These are phyloP conservation scores for Myrmecobius fasciatus DNA, from an alignment of 2,113 vertebrate species.

Conservation along the genomic window DNA sequence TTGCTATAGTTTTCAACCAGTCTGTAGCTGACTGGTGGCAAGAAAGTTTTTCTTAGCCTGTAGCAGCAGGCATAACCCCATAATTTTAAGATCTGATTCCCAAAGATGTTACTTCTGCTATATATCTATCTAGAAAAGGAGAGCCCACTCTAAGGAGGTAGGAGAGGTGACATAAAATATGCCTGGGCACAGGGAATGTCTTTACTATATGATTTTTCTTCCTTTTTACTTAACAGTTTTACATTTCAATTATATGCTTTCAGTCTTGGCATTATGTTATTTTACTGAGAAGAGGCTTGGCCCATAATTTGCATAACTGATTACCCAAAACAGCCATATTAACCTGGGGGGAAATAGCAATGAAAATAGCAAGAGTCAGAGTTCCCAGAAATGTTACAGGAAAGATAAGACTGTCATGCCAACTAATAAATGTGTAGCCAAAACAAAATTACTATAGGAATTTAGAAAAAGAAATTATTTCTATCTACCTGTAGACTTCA, in stretches of 20 bases:
- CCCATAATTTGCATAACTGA: not conserved
- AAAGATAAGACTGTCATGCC: not conserved
- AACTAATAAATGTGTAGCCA: not conserved
- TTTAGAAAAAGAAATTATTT: not conserved
- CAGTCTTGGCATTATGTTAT: not conserved
- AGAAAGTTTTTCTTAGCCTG: no score
- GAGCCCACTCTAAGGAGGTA: no score
- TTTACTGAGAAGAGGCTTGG: not conserved
- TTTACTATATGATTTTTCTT: no score
- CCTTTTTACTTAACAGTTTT: no score
- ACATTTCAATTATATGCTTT: no score
- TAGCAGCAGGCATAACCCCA: no score
- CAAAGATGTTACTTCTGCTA: no score
- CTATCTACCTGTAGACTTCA: not conserved
- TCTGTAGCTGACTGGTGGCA: not conserved
- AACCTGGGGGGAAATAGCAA: not conserved
- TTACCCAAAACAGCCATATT: not conserved
- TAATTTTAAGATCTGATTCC: no score
- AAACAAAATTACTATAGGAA: not conserved
- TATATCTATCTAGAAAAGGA: no score
- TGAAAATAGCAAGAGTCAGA: not conserved
- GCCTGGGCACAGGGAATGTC: no score
- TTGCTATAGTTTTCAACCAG: not conserved
- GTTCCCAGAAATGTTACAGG: not conserved
- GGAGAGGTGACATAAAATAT: no score